A percentile compares a stretch with the other conserved stretches of the same genome.
These are phyloP conservation scores for Sandelia bainsii DNA, from an alignment of 2,797 vertebrate species.

Conservation along the genomic window DNA sequence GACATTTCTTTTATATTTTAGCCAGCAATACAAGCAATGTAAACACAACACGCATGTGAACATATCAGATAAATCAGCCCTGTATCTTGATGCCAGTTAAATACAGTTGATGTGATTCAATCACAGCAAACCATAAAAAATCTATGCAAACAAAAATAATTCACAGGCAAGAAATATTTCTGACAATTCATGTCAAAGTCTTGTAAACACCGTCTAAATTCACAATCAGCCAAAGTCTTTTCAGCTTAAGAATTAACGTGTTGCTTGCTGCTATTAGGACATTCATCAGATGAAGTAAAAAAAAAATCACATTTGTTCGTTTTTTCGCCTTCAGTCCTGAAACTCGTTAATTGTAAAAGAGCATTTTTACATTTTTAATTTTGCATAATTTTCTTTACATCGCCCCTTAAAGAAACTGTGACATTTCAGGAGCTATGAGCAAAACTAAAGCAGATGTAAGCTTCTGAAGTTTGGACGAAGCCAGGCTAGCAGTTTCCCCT, in stretches of 20 bases:
- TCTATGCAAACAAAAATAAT: slow-evolving; percentile 21
- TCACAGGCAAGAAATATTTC: slow-evolving; percentile 42
- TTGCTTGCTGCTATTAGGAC: slow-evolving; percentile 53
- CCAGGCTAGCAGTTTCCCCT: not conserved
- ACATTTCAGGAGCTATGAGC: not conserved
- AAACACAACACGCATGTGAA: slow-evolving; percentile 64
- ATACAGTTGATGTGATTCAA: slow-evolving; percentile 33
- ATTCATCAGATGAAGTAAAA: slow-evolving; percentile 52
- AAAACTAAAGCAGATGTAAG: not conserved
- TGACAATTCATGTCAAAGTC: slow-evolving; percentile 21
- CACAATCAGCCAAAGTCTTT: slow-evolving; percentile 25
- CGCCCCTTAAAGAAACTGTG: too few species aligned
- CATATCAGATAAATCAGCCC: slow-evolving; percentile 19
- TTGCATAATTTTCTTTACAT: too few species aligned
- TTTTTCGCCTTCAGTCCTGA: not conserved
- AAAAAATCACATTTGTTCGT: slow-evolving; percentile 43
- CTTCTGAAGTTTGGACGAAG: not conserved
- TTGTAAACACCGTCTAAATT: slow-evolving; percentile 20
- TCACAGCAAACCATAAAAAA: slow-evolving; percentile 36
- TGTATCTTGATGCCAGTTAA: slow-evolving; percentile 12
- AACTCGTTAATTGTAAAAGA: not conserved
- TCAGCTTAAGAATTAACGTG: slow-evolving; percentile 29
- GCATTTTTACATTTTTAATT: not conserved
- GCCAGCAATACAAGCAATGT: slow-evolving; percentile 52
- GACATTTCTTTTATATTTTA: slow-evolving; percentile 32